A percentile compares a stretch with the other conserved stretches of the same genome.
Evolutionary conservation across 2,113 vertebrate species (phyloP).

Genomic region (Corythaeola cristata): DNA sequence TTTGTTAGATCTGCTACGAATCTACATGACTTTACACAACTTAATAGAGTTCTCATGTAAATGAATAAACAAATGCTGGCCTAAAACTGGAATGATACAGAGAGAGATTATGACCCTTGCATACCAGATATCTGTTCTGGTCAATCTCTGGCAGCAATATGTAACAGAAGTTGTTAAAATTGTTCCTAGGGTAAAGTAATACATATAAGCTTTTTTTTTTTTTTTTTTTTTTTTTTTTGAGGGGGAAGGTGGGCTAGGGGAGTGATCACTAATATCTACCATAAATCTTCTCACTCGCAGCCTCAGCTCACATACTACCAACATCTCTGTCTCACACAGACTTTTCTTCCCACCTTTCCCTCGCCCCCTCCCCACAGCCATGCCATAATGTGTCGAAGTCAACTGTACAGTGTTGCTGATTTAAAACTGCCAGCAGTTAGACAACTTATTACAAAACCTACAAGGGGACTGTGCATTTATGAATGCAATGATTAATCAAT

Average conservation of each 20-base stretch:
- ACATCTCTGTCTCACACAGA: neutral
- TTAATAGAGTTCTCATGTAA: neutral
- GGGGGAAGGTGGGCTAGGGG: fast-evolving
- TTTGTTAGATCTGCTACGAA: neutral
- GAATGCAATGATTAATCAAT: constrained; percentile 14
- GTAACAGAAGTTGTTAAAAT: neutral
- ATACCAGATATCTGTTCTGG: neutral
- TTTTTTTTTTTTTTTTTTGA: neutral
- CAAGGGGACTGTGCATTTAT: neutral
- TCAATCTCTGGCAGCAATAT: neutral
- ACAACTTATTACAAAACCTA: neutral
- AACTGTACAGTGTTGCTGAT: neutral
- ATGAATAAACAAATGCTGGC: neutral
- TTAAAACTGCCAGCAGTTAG: neutral
- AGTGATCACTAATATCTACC: neutral
- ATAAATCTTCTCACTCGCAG: neutral
- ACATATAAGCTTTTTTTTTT: neutral
- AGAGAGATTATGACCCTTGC: neutral
- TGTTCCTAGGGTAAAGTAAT: neutral
- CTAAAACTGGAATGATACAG: neutral
- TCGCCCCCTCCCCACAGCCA: neutral
- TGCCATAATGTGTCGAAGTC: fast-evolving
- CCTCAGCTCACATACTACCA: neutral
- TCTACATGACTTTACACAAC: neutral
- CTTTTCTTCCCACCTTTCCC: neutral